Evolutionary conservation across 2,797 vertebrate species (phyloP).

Genomic region (Bradypus variegatus): DNA sequence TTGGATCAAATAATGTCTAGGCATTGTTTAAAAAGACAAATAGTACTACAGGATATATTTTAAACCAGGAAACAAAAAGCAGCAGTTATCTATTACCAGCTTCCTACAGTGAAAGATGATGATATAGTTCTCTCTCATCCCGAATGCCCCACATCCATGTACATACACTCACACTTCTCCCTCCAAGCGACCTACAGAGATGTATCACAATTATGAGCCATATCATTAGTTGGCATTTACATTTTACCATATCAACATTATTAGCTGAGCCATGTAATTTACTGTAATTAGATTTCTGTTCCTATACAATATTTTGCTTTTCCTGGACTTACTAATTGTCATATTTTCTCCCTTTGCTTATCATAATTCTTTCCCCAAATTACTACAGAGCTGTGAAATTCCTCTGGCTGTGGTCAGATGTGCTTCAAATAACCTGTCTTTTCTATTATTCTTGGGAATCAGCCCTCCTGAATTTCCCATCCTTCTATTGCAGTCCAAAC

Average conservation of each 20-base stretch:
- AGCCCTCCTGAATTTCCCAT: not conserved
- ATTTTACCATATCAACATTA: not conserved
- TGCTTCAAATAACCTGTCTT: not conserved
- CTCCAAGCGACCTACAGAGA: not conserved
- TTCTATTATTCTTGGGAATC: not conserved
- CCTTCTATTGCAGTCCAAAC: not conserved
- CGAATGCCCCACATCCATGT: rapidly evolving
- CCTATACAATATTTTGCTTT: not conserved
- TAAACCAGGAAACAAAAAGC: not conserved
- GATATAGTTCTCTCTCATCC: not conserved
- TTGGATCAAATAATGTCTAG: not conserved
- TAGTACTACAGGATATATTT: not conserved
- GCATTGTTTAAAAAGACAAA: not conserved
- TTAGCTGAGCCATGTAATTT: not conserved
- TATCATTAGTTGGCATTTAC: not conserved
- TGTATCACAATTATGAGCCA: not conserved
- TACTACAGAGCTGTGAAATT: not conserved
- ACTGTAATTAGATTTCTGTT: constrained; percentile 11
- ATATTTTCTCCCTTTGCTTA: not conserved
- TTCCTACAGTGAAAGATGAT: not conserved
- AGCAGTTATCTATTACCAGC: too few species aligned
- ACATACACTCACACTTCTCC: not conserved
- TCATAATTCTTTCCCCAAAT: not conserved
- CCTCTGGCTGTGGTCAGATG: not conserved
- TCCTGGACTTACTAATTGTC: not conserved